Base-by-base conservation (phyloP, 2,797 vertebrate species). In the Euthynnus affinis region DNA sequence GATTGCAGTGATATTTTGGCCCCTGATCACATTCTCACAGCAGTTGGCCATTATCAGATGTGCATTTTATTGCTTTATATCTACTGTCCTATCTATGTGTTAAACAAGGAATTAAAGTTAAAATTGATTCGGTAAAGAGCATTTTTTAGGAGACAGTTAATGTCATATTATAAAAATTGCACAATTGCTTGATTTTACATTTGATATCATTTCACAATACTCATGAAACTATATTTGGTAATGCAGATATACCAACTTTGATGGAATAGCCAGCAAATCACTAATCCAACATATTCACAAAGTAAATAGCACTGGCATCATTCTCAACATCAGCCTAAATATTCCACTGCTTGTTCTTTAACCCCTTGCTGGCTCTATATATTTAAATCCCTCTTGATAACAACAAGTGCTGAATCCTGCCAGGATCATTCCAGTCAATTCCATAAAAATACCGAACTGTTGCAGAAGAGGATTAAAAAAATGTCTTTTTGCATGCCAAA, bases 391-490 rank as follows among this genome's bases (percentile, higher is more conserved):
- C 17, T 61, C 46, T 71, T 53, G 15, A 74, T 34, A 27, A 57
- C 42, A 78, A 66, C 64, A 68, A 66, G n/a, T 53, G 37, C 56
- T 71, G 71, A 46, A 74, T 79, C 81, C 80, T 55, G 44, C 70
- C 58, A n/a, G 70, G 32, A 52, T 77, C 27, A 0, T 53, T 87
- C 56, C 42, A 51, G 62, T 75, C 64, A 46, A 40, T 61, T 59
- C 15, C 46, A 70, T 57, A 53, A 62, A 82, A 81, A 76, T 63
- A 77, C 15, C 17, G 64, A 65, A 71, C 48, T 55, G 18, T 48
- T 44, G 25, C 20, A 25, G 27, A 64, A 53, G 20, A 70, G 20
- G 59, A 69, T 79, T 83, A 12, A 10, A 20, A 68, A 52, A 59
- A 58, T 37, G 2, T 15, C 12, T 0, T 40, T 74, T 74, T 65